Evolutionary conservation across 1,140 invertebrate genomes (phyloP), one percentile per base, ranked within the genome.

Genomic region (Meloidogyne exigua): DNA sequence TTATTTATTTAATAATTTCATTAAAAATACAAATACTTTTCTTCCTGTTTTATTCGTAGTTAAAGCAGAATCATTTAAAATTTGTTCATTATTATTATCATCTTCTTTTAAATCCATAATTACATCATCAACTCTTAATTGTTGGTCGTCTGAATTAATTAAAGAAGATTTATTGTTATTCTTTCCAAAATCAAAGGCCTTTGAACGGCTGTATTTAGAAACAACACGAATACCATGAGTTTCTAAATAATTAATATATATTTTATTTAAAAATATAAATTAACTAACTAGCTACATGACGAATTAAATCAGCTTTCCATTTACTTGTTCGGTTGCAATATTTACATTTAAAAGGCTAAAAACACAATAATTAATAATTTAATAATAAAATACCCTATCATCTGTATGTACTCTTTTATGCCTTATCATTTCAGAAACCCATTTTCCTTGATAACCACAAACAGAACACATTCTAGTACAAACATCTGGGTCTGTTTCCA

Each of bases 381-480:
- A 10, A n/a, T 15, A 12, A 12, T 25, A 18, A 42, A 25, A 18
- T 57, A 71, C 69, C 39, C 69, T 71, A 25, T 87, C 86, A 69
- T 76, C 79, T 11, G 86, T 87, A 74, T 87, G 85, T 23, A 87
- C 85, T 63, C 85, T 71, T 75, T 87, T 87, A 65, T 87, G 85
- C 18, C 85, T 77, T 26, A 87, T 85, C 85, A 87, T 87, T 70
- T 87, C 85, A 1, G 81, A 83, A 11, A 87, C 87, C 85, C 85
- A 87, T 80, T 87, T 87, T 0, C 86, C 85, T 57, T 87, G 85
- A 76, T 87, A 87, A 62, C 85, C 85, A 75, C 87, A 88, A 13
- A 86, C 81, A 10, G 83, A 86, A 67, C 85, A 87, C 68, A 81
- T 88, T 42, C 86, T 66, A 44, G 85, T 88, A 5, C 80, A 82